A percentile compares a stretch with the other conserved stretches of the same genome.
Evolutionary conservation across 2,888 invertebrate genomes (phyloP).

Genomic region (Trissolcus brochymenae): DNA sequence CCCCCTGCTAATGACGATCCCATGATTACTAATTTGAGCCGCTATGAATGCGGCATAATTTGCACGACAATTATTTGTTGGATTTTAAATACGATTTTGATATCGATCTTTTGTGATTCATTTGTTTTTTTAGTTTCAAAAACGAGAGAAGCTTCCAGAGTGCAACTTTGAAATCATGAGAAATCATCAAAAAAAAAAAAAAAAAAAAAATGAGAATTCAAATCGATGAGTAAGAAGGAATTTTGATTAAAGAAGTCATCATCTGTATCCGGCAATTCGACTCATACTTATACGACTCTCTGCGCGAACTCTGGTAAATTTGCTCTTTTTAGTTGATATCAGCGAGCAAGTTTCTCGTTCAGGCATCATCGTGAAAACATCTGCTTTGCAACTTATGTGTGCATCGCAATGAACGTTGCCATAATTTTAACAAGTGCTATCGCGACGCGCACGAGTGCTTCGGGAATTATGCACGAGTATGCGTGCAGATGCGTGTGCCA

Average conservation of each 20-base stretch:
- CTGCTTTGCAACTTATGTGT: slow-evolving; percentile 51
- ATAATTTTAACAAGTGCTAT: slow-evolving; percentile 56
- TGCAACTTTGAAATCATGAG: not conserved
- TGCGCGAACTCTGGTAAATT: slow-evolving; percentile 16
- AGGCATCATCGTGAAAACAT: slow-evolving; percentile 53
- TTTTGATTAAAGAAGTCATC: not conserved
- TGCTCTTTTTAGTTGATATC: slow-evolving; percentile 29
- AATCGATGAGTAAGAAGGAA: not conserved
- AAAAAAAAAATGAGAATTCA: not conserved
- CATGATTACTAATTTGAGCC: too few species aligned
- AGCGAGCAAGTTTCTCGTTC: slow-evolving; percentile 47
- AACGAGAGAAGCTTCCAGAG: not conserved
- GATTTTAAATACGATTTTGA: too few species aligned
- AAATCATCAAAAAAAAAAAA: too few species aligned
- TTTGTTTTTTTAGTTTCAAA: too few species aligned
- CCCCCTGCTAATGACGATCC: too few species aligned
- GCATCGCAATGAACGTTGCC: slow-evolving; percentile 48
- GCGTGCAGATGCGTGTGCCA: slow-evolving; percentile 28
- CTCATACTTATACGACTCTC: slow-evolving; percentile 17
- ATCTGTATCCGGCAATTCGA: too few species aligned
- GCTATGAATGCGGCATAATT: too few species aligned
- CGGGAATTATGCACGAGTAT: slow-evolving; percentile 50
- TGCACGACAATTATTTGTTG: too few species aligned
- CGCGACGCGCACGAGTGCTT: slow-evolving; percentile 56
- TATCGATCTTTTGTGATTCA: too few species aligned